phyloP scores from a whole-genome alignment of 2,113 vertebrate genomes.

The Bubo scandiacus region DNA sequence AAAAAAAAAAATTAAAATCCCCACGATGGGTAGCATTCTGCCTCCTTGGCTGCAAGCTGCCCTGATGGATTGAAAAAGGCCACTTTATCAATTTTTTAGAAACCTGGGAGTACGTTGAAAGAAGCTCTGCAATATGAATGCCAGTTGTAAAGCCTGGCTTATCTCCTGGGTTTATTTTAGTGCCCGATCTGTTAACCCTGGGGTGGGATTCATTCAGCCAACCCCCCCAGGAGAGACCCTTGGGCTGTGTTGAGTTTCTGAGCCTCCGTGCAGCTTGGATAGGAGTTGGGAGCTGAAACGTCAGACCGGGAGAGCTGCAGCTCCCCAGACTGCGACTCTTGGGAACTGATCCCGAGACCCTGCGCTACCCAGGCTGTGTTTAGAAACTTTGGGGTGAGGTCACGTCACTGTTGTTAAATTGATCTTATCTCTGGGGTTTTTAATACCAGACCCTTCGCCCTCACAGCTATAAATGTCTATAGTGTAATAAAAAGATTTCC shows the following conservation, averaged over 20 bases:
- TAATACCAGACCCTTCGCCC: neutral
- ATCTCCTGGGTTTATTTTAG: neutral
- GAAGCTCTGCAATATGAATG: fast-evolving
- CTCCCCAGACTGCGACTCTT: neutral
- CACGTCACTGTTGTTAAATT: fast-evolving
- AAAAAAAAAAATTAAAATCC: neutral
- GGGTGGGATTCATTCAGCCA: neutral
- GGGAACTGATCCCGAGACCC: neutral
- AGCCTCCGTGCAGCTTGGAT: neutral
- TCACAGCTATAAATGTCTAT: neutral
- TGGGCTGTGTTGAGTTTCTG: fast-evolving
- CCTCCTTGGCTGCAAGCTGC: neutral
- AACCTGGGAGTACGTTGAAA: no score
- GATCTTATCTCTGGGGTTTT: neutral
- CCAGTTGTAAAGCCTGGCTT: neutral
- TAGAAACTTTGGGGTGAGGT: neutral
- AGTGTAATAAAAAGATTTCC: neutral
- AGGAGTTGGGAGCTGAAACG: neutral
- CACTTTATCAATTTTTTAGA: neutral
- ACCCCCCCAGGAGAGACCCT: neutral
- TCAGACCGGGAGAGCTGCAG: neutral
- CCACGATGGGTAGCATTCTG: fast-evolving
- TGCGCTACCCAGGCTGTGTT: fast-evolving
- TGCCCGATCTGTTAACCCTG: neutral
- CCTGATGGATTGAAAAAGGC: neutral